Percentiles rank a stretch among this genome's conserved stretches.
phyloP scores from a whole-genome alignment of 2,888 invertebrate species.

The Chesias legatella region DNA sequence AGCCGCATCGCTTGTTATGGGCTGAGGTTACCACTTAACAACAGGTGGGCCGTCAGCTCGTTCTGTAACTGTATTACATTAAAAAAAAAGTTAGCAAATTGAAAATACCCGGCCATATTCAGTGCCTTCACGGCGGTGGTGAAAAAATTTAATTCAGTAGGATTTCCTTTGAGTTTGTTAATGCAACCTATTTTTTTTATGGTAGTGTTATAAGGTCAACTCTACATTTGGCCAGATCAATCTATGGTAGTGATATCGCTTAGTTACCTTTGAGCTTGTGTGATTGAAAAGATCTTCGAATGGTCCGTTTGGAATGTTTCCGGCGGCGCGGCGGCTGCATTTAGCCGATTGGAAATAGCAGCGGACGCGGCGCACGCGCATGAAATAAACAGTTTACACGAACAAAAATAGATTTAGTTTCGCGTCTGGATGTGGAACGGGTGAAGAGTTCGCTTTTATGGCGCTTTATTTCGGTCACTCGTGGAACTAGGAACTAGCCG shows the following conservation, averaged over 20 bases:
- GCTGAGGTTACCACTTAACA: no score
- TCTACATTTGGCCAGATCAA: no score
- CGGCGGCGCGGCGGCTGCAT: slow-evolving; percentile 64
- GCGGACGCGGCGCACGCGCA: slow-evolving; percentile 53
- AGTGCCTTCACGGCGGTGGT: no score
- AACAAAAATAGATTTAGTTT: slow-evolving; percentile 53
- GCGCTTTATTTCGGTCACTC: slow-evolving; percentile 46
- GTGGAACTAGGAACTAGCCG: slow-evolving; percentile 10
- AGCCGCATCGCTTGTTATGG: no score
- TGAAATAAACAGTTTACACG: slow-evolving; percentile 55
- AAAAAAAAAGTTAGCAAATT: no score
- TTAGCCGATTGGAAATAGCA: slow-evolving; percentile 63
- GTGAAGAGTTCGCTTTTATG: slow-evolving; percentile 58
- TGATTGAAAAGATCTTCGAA: slow-evolving; percentile 33
- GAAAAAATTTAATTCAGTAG: no score
- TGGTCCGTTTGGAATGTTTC: slow-evolving; percentile 50
- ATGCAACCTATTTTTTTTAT: no score
- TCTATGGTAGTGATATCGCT: not conserved
- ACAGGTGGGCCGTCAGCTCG: no score
- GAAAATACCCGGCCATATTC: no score
- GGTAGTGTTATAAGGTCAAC: no score
- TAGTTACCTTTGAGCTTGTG: slow-evolving; percentile 3
- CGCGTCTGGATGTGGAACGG: slow-evolving; percentile 62
- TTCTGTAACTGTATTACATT: no score
- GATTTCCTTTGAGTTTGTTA: no score